Evolutionary conservation across 2,888 invertebrate genomes (phyloP).

Genomic region (Clusia tigrina): DNA sequence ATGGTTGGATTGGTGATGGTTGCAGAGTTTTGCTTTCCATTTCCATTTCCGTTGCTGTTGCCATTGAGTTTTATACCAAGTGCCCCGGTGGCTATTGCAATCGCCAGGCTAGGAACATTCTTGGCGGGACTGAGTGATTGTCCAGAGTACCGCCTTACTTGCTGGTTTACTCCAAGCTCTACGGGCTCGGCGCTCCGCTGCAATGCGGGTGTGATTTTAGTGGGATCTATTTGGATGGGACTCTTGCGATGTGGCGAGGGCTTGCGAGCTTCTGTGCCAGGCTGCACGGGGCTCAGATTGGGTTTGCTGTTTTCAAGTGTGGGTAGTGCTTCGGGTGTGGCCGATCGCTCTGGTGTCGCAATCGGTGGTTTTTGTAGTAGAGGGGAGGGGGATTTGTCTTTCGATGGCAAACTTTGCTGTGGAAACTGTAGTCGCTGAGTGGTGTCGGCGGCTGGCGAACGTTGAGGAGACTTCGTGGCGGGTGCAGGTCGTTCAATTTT

Average conservation of each 20-base stretch:
- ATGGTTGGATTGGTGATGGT: constrained; percentile 48
- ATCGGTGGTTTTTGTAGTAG: constrained; percentile 40
- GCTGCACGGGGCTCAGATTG: constrained; percentile 39
- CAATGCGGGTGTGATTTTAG: constrained; percentile 50
- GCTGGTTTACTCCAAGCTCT: constrained; percentile 50
- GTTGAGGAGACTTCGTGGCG: constrained; percentile 21
- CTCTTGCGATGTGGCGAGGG: constrained; percentile 39
- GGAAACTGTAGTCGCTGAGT: constrained; percentile 30
- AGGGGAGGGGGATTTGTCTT: constrained; percentile 39
- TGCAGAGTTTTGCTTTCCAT: constrained; percentile 20
- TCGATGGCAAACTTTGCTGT: constrained; percentile 29
- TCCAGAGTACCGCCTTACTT: constrained; percentile 50
- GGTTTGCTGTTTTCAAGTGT: constrained; percentile 30
- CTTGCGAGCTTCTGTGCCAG: constrained; percentile 7
- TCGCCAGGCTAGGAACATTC: constrained; percentile 50
- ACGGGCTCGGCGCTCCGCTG: constrained; percentile 60
- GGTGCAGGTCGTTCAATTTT: constrained; percentile 43
- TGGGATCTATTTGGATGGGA: constrained; percentile 49
- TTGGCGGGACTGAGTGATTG: constrained; percentile 50
- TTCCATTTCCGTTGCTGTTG: not conserved
- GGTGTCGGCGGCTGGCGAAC: constrained; percentile 15
- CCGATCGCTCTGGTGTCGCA: constrained; percentile 31
- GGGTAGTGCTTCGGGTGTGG: constrained; percentile 31
- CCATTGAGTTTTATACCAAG: constrained; percentile 29
- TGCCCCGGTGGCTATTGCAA: constrained; percentile 51